A percentile compares a stretch with the other conserved stretches of the same genome.
Conservation (phyloP, 2,113 vertebrate species). For the Paramisgurnus dabryanus region DNA sequence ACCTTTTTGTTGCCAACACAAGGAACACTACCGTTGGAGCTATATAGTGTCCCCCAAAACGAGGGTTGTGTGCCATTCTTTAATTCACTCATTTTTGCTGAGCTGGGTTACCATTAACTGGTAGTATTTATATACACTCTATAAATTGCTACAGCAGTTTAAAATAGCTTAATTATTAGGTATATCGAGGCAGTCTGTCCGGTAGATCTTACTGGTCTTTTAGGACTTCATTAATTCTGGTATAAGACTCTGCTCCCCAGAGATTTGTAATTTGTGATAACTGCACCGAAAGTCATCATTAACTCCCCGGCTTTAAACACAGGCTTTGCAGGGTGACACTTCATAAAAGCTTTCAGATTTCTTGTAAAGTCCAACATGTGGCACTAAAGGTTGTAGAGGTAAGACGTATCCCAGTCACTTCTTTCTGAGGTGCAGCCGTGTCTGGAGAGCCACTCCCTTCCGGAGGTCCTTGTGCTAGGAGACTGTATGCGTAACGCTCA, state of each 20-base stretch:
- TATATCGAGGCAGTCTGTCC: not conserved
- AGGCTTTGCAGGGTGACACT: slow-evolving; percentile 53
- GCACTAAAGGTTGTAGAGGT: slow-evolving; percentile 61
- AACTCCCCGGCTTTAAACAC: slow-evolving; percentile 47
- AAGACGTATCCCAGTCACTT: slow-evolving; percentile 65
- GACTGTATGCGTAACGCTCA: slow-evolving; percentile 27
- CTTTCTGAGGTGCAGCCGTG: slow-evolving; percentile 56
- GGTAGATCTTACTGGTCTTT: slow-evolving; percentile 8
- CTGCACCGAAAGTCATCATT: slow-evolving; percentile 31
- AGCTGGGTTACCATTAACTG: not conserved
- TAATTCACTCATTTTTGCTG: not conserved
- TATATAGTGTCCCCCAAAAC: no score
- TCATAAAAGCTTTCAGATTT: slow-evolving; percentile 48
- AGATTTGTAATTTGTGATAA: slow-evolving; percentile 48
- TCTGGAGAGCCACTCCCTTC: slow-evolving; percentile 65
- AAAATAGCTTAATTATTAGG: not conserved
- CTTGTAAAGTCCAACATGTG: slow-evolving; percentile 30
- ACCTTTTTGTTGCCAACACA: no score
- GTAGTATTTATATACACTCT: not conserved
- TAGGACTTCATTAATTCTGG: not conserved
- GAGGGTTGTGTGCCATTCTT: no score
- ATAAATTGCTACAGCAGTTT: not conserved
- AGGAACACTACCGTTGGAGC: no score
- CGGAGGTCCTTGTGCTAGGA: slow-evolving; percentile 44
- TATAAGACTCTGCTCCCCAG: not conserved